Evolutionary conservation across 2,797 vertebrate genomes (phyloP).

Genomic region (Cossypha caffra): DNA sequence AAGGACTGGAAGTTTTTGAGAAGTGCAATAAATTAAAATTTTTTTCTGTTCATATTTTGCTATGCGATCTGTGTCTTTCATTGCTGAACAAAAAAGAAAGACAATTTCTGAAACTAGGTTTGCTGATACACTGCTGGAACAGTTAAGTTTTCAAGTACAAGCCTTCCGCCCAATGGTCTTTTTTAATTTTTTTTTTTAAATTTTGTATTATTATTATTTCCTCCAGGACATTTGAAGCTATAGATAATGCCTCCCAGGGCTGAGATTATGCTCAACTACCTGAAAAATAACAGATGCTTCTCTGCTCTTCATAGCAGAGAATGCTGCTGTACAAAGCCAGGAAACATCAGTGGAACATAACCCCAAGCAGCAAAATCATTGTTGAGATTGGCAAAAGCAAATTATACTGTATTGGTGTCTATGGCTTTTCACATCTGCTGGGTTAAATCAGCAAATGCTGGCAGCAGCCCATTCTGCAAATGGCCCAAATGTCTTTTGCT

Average conservation of each 20-base stretch:
- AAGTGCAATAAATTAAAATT: neutral
- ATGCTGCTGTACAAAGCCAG: conserved; percentile 26
- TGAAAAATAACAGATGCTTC: conserved; percentile 72
- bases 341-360: conserved; percentile 54
- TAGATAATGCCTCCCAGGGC: conserved; percentile 55
- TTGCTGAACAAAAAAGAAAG: neutral
- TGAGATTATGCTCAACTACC: conserved; percentile 68
- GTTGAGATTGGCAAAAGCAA: conserved; percentile 70
- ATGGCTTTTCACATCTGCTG: conserved; percentile 70
- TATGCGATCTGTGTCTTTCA: neutral
- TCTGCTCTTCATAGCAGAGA: conserved; percentile 34
- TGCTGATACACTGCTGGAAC: neutral
- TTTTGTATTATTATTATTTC: neutral
- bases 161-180: neutral
- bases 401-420: conserved; percentile 61
- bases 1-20: neutral
- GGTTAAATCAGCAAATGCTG: conserved; percentile 52
- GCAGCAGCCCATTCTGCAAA: conserved; percentile 30
- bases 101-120: neutral
- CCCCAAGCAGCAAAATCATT: conserved; percentile 49
- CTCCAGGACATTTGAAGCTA: conserved; percentile 44
- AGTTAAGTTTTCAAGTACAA: neutral
- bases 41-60: neutral
- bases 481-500: conserved; percentile 51
- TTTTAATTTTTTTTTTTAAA: neutral